Conservation (phyloP, 1,140 invertebrate species). For the Zaprionus lachaisei region DNA sequence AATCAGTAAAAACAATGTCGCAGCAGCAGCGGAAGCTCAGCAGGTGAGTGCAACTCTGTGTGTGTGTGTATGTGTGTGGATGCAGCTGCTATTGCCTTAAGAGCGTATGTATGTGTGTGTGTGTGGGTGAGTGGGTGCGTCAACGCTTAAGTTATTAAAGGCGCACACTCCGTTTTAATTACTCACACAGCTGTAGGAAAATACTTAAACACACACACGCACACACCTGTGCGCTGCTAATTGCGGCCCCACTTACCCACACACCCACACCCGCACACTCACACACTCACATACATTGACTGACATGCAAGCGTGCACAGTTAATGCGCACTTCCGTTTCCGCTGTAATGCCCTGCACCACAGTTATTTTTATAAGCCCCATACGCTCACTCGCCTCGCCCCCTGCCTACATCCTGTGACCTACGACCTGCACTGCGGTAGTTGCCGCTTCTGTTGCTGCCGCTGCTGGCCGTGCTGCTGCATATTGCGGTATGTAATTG, state of each 20-base stretch:
- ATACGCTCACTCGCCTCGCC: constrained; percentile 14
- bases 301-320: constrained; percentile 54
- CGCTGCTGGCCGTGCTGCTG: constrained; percentile 14
- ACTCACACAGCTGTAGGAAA: constrained; percentile 65
- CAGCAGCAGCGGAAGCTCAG: constrained; percentile 37
- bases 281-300: constrained; percentile 31
- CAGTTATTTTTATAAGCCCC: constrained; percentile 73
- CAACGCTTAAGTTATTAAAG: constrained; percentile 78
- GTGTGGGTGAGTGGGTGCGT: constrained; percentile 23
- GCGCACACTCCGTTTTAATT: constrained; percentile 78
- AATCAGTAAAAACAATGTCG: constrained; percentile 48
- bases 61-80: constrained; percentile 2
- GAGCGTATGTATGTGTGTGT: not conserved
- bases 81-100: constrained; percentile 8
- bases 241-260: constrained; percentile 63
- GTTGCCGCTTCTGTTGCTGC: constrained; percentile 12
- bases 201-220: constrained; percentile 48
- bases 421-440: not conserved
- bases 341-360: constrained; percentile 76
- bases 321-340: constrained; percentile 83
- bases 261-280: constrained; percentile 14
- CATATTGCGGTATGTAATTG: constrained; percentile 71
- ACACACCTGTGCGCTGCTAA: constrained; percentile 66
- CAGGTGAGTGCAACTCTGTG: not conserved
- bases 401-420: not conserved